Evolutionary conservation across 2,888 invertebrate genomes (phyloP).

Genomic region (Dyspetes luteomarginatus): DNA sequence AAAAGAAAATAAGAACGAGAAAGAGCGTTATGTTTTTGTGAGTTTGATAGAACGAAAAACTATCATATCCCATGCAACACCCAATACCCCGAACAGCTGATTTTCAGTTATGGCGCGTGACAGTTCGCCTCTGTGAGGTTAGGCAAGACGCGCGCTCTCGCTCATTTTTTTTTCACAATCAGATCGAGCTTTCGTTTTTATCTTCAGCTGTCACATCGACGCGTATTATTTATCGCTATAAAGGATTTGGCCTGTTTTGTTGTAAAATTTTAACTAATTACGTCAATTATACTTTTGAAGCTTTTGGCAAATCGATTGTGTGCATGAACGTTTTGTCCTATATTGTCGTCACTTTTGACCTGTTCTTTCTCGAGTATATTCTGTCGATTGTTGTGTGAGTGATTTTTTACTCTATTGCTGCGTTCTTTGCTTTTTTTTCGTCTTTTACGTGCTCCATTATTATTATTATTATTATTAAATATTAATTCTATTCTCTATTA

Average conservation of each 20-base stretch:
- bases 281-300: background rate
- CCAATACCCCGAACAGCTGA: constrained; percentile 65
- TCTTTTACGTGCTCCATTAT: background rate
- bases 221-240: background rate
- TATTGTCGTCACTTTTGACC: background rate
- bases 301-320: background rate
- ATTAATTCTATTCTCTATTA: background rate
- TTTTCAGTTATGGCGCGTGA: constrained; percentile 69
- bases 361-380: background rate
- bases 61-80: constrained; percentile 31
- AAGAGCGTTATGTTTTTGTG: background rate
- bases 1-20: background rate
- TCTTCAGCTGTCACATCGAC: background rate
- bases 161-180: background rate
- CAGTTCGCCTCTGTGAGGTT: constrained; percentile 63
- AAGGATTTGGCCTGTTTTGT: background rate
- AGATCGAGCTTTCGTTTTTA: background rate
- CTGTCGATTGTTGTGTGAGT: background rate
- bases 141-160: constrained; percentile 46
- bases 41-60: constrained; percentile 13
- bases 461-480: background rate
- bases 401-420: background rate
- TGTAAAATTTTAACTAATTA: background rate
- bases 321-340: background rate
- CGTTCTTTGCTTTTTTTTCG: background rate